These are phyloP conservation scores for Gymnogyps californianus DNA, from an alignment of 2,113 vertebrate genomes.

Conservation along the genomic window DNA sequence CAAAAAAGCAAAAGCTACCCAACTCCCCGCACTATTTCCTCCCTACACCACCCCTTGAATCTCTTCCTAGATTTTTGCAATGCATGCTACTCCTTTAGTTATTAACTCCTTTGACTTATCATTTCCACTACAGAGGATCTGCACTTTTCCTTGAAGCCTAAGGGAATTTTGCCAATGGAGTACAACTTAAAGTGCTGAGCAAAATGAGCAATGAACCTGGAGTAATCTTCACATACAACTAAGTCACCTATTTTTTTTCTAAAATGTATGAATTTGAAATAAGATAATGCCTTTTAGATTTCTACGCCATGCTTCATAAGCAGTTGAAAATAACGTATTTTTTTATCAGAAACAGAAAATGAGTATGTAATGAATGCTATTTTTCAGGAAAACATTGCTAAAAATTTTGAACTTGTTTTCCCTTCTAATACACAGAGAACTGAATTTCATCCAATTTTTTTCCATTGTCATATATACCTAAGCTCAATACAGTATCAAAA, in stretches of 20 bases:
- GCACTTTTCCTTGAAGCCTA: neutral
- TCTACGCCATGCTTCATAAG: neutral
- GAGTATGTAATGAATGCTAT: neutral
- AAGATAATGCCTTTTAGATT: neutral
- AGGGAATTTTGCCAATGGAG: neutral
- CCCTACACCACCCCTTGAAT: neutral
- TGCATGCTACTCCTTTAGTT: neutral
- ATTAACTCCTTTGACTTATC: neutral
- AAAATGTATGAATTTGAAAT: neutral
- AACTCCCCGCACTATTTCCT: neutral
- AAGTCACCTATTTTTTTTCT: neutral
- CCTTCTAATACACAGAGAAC: neutral
- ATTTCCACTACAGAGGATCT: neutral
- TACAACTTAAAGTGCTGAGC: neutral
- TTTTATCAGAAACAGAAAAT: neutral
- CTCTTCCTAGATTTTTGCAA: neutral
- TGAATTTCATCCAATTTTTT: neutral
- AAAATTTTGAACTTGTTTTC: neutral
- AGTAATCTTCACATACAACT: neutral
- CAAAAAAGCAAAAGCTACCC: neutral
- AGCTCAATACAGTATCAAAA: neutral
- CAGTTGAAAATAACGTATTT: neutral
- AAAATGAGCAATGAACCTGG: neutral
- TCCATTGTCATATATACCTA: neutral
- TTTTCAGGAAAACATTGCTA: neutral